Evolutionary conservation across 64 coral and sea anemone species (phyloP).

Genomic region (Montipora sp.): DNA sequence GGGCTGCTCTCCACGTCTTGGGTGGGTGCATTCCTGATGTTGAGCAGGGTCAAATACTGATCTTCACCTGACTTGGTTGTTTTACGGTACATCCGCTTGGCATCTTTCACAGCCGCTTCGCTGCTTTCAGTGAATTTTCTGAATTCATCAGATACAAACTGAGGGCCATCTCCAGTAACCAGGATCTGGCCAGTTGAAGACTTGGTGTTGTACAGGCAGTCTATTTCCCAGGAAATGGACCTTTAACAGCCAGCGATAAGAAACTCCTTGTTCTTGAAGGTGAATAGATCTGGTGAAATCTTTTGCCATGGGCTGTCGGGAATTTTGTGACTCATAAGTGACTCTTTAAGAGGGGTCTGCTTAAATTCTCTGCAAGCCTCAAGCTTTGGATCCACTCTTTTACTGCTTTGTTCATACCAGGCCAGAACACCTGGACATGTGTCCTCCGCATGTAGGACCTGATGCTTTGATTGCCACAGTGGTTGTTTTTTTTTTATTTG

Average conservation of each 20-base stretch:
- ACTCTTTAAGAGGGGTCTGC: constrained; percentile 13
- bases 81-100: constrained; percentile 37
- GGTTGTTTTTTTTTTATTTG: not conserved
- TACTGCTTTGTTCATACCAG: constrained; percentile 35
- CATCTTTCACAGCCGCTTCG: constrained; percentile 45
- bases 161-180: constrained; percentile 19
- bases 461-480: not conserved
- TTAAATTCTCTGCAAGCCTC: constrained; percentile 8
- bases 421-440: constrained; percentile 21
- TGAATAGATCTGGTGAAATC: constrained; percentile 18
- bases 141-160: constrained; percentile 34
- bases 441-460: not conserved
- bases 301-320: constrained; percentile 38
- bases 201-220: not conserved
- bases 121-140: constrained; percentile 4
- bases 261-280: not conserved
- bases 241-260: constrained; percentile 2
- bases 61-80: constrained; percentile 35
- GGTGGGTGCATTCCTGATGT: constrained; percentile 49
- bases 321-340: constrained; percentile 19
- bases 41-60: constrained; percentile 54
- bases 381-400: constrained; percentile 21
- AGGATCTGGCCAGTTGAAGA: not conserved
- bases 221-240: constrained; percentile 40
- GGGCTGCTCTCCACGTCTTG: constrained; percentile 33